Evolutionary conservation across 2,797 vertebrate genomes (phyloP), one percentile per base, ranked within the genome.

Genomic region (Cynodonichthys magdalenae): DNA sequence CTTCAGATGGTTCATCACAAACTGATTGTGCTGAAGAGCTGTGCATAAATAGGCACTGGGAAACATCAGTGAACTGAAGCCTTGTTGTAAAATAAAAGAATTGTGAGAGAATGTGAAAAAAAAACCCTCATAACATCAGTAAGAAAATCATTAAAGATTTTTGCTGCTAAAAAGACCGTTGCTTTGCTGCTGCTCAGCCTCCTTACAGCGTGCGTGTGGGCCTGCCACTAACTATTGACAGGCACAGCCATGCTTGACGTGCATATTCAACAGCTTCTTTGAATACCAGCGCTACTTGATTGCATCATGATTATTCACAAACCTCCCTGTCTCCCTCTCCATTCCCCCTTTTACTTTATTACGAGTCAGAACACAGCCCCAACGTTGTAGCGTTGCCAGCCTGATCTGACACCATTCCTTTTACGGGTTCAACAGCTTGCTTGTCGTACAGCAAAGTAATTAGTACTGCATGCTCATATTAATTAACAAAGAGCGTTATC

Each of bases 401-500:
- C 83, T 44, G 69, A 87, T 90, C 81, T 83, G 87, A 90, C 92
- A 90, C 71, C 51, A 18, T 75, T 90, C 85, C 81, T 87, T 88
- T 90, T 87, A 89, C 61, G 90, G 90, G 92, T 93, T 93, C 92
- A 93, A 92, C 90, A 92, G 93, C 92, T 90, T 84, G 90, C 94
- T 95, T 97, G 93, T 95, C 94, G 91, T 95, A 93, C 91, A 94
- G 94, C 92, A 80, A 81, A 92, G 93, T 95, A 96, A 98, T 97
- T 98, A 96, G 95, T 94, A 92, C 92, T 88, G 94, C 95, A 94
- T 88, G 94, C 93, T 94, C 93, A 93, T 96, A 97, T 97, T 97
- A 96, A 97, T 97, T 97, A 97, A 95, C 94, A 92, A 92, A 94
- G 92, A 95, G 92, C 93, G 95, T 95, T 97, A 96, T 94, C 93